Base-by-base conservation (phyloP, 92 coral and sea anemone species). In the Zoanthus gigantus region DNA sequence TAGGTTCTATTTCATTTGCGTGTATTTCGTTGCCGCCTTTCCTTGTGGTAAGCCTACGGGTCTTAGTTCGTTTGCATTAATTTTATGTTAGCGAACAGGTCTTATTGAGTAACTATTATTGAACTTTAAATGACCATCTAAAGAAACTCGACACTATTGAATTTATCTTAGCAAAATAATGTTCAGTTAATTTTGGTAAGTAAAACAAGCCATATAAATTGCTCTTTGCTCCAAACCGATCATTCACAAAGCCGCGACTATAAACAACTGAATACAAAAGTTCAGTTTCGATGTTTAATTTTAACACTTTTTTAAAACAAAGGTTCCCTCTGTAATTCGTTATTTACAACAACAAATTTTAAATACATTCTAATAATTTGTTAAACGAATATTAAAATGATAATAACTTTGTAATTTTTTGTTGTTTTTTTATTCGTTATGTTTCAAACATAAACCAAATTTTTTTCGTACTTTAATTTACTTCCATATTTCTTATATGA, bases 1-100 rank as follows among this genome's bases (percentile, higher is more conserved):
- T 81, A 81, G 75, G 85, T 81, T 13, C 10, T 6, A 9, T 67
- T 81, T 81, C 58, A 60, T 23, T 45, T 11, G 32, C 63, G 18
- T 18, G 58, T 12, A 10, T 7, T 17, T 12, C 9, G 54, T 60
- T 32, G 34, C 16, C 7, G 71, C 6, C 45, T 34, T 66, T 18
- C 23, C 11, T 50, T 69, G 23, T 60, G 7, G 73, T 65, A 4
- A 2, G 42, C 42, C 42, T 47, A 7, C 47, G 15, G 7, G 11
- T 53, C 42, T 37, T 37, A 2, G 42, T 54, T 58, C 47, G 37
- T 65, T 46, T 14, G 17, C 30, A 50, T 30, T 30, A 14, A 8
- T 29, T 31, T 69, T 69, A 44, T 11, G 31, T 69, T 30, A 69
- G 34, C 17, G 47, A 69, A 69, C n/a, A 15, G 9, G 29, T 63